A percentile compares a stretch with the other conserved stretches of the same genome.
These are phyloP conservation scores for Lutjanus campechanus DNA, from an alignment of 2,797 vertebrate species.

Conservation along the genomic window DNA sequence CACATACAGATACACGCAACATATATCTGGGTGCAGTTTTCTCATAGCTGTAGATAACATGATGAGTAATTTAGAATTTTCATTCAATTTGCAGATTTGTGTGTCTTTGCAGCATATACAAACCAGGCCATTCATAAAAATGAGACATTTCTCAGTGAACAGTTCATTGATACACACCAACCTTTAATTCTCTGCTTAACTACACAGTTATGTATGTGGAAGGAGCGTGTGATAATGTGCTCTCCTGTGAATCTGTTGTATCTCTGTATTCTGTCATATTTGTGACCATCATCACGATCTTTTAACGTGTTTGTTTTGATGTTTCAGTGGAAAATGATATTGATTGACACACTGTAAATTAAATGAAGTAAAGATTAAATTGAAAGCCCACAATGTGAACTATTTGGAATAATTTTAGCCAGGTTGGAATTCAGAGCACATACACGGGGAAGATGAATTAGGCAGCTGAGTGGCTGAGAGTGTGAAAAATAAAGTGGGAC, in stretches of 20 bases:
- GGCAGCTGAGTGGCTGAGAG: background rate
- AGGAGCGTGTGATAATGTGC: conserved; percentile 18
- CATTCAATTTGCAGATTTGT: conserved; percentile 26
- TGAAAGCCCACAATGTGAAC: conserved; percentile 19
- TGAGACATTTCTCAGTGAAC: background rate
- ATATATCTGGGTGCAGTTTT: background rate
- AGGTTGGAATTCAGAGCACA: conserved; percentile 34
- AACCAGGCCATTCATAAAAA: conserved; percentile 34
- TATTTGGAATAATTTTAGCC: conserved; percentile 39
- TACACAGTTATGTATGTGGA: background rate
- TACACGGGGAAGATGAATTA: conserved; percentile 9
- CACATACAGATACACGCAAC: background rate
- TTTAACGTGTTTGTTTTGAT: conserved; percentile 37
- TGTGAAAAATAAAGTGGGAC: conserved; percentile 14
- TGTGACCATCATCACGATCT: conserved; percentile 17
- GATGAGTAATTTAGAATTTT: conserved; percentile 25
- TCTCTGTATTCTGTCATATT: conserved; percentile 14
- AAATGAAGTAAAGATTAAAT: conserved; percentile 26
- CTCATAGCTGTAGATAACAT: conserved; percentile 6
- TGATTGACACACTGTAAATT: conserved; percentile 20
- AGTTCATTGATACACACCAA: background rate
- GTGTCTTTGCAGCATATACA: conserved; percentile 3
- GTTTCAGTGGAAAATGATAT: conserved; percentile 27
- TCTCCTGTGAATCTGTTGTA: conserved; percentile 32
- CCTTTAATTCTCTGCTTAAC: conserved; percentile 15